Base-by-base conservation (phyloP, 2,797 vertebrate genomes). In the Leptatherina wallacei region DNA sequence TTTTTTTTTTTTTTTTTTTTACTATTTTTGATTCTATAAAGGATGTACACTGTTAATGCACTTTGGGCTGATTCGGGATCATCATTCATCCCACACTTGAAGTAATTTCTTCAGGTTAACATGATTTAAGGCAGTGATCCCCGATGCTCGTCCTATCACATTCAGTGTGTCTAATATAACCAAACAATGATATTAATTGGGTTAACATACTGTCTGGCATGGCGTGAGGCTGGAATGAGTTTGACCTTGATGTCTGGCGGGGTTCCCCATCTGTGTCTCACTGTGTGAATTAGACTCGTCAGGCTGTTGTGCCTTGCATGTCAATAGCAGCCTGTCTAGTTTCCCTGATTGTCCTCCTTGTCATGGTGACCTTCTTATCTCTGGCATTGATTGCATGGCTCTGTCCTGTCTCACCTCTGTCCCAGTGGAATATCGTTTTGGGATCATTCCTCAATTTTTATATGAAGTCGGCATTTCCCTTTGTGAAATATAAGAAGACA, bases 241-340 rank as follows among this genome's bases (percentile, higher is more conserved):
- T 7, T 16, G 59, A 90, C 78, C 78, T 84, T 79, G 66, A 60
- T 18, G 62, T 59, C 59, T 36, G 55, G 68, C 44, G 7, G 47
- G 32, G 32, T 32, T 4, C n/a, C 70, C 62, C 29, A 61, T 81
- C 76, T 60, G 40, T 24, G 64, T 69, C 72, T 77, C 59, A 18
- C 61, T 5, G 44, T 44, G 65, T 29, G 57, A 66, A 76, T 72
- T 38, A 64, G 44, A 65, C 66, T 52, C 67, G 75, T 77, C 61
- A n/a, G 57, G 33, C 54, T 38, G 73, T 61, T 59, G 78, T 71
- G 65, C 52, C 70, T 24, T 75, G 87, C 87, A 88, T 88, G 87
- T 81, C 74, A 83, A 87, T 83, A 32, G 61, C 75, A 20, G 40
- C 51, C 67, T 0, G 69, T 86, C 86, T 85, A 0, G 61, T 69